Conservation (phyloP, 2,113 vertebrate genomes). For the Ursus arctos region DNA sequence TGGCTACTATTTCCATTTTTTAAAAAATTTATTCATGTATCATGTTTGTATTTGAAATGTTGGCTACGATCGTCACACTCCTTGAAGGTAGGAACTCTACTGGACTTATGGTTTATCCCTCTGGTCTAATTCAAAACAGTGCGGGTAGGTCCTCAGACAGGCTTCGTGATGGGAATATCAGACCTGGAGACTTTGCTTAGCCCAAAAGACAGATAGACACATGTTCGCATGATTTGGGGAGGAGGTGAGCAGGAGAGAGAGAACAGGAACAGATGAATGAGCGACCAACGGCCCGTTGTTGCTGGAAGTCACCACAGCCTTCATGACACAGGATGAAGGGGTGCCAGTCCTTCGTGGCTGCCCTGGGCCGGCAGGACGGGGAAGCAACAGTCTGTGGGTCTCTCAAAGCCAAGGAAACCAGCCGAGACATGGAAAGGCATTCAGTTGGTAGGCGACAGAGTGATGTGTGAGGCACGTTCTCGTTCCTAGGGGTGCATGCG, state of each 20-base stretch:
- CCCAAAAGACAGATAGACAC: background rate
- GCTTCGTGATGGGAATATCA: background rate
- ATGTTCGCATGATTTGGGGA: background rate
- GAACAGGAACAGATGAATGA: too few species aligned
- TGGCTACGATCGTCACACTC: background rate
- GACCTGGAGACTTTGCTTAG: background rate
- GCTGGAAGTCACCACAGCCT: background rate
- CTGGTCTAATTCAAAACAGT: background rate
- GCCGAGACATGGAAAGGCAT: rapidly evolving
- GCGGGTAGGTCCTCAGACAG: background rate
- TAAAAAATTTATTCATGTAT: background rate
- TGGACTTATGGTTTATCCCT: background rate
- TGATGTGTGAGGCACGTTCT: background rate
- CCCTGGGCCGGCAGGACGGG: background rate
- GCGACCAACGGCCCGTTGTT: background rate
- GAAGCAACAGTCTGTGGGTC: background rate
- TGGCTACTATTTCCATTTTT: background rate
- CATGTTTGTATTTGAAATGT: background rate
- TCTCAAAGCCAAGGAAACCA: background rate
- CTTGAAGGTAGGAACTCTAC: background rate
- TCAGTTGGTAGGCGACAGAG: background rate
- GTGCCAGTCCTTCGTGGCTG: background rate
- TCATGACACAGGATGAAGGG: rapidly evolving
- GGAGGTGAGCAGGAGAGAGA: background rate
- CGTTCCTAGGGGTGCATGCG: rapidly evolving